A percentile compares a stretch with the other conserved stretches of the same genome.
These are phyloP conservation scores for Oryzias woworae DNA, from an alignment of 2,113 vertebrate species.

Conservation along the genomic window DNA sequence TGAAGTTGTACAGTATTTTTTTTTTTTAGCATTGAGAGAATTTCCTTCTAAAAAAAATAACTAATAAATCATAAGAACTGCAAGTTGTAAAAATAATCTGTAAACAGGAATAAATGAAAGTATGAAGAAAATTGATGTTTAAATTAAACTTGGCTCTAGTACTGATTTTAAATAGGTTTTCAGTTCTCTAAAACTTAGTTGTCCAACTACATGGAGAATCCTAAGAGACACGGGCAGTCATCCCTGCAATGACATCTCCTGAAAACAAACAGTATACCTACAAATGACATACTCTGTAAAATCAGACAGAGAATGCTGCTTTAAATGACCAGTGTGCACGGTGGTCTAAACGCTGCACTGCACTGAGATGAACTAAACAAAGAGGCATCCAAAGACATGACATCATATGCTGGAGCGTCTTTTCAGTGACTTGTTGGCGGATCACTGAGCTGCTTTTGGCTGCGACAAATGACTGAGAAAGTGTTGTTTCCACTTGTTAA, in stretches of 20 bases:
- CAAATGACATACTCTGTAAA: constrained; percentile 20
- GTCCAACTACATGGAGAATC: constrained; percentile 42
- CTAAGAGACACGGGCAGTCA: constrained; percentile 20
- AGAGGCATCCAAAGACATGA: constrained; percentile 37
- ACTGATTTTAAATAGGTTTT: too few species aligned
- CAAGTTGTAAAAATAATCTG: too few species aligned
- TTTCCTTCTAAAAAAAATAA: too few species aligned
- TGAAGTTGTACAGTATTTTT: too few species aligned
- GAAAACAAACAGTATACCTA: constrained; percentile 34
- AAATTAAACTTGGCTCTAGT: too few species aligned
- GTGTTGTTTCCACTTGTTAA: constrained; percentile 43
- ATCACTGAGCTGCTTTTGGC: constrained; percentile 39
- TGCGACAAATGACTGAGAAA: constrained; percentile 25
- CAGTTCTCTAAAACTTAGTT: background rate
- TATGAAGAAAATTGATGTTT: too few species aligned
- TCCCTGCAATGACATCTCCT: constrained; percentile 25
- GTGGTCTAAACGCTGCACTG: constrained; percentile 13
- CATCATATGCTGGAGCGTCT: constrained; percentile 44
- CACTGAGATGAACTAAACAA: constrained; percentile 20
- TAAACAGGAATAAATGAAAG: too few species aligned
- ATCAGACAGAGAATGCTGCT: constrained; percentile 1
- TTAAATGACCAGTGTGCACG: constrained; percentile 8
- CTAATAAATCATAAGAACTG: too few species aligned
- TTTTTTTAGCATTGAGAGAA: too few species aligned
- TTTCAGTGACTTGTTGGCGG: constrained; percentile 34